These are phyloP conservation scores for Leptestheria dahalacensis DNA, from an alignment of 1,140 invertebrate species.

Conservation along the genomic window DNA sequence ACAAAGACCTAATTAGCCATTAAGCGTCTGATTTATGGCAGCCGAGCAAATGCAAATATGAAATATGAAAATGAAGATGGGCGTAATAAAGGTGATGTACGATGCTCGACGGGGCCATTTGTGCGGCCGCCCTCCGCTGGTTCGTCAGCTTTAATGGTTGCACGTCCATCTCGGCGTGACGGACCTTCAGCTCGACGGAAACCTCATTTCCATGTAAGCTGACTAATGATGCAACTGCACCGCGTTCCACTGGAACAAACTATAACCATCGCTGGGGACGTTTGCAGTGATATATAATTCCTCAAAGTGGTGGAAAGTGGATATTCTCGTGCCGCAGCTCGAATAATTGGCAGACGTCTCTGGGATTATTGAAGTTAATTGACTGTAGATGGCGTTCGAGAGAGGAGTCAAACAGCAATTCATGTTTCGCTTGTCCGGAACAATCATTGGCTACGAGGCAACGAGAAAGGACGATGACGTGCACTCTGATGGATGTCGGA, in stretches of 20 bases:
- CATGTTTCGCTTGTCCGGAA: not conserved
- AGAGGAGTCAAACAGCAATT: not conserved
- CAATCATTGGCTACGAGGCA: not conserved
- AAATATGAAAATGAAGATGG: constrained; percentile 66
- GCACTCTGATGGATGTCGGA: not conserved
- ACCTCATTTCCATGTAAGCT: not conserved
- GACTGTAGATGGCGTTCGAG: no score
- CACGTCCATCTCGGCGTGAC: constrained; percentile 42
- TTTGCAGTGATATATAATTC: no score
- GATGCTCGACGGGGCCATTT: constrained; percentile 54
- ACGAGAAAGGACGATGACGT: not conserved
- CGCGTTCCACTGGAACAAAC: no score
- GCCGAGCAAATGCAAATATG: constrained; percentile 47
- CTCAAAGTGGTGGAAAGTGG: no score
- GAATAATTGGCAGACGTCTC: no score
- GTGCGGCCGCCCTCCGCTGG: constrained; percentile 42
- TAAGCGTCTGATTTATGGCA: constrained; percentile 47
- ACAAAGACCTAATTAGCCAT: constrained; percentile 51
- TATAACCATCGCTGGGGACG: no score
- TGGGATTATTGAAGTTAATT: no score
- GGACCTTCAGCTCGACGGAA: not conserved
- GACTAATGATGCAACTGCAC: no score
- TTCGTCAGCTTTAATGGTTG: constrained; percentile 41
- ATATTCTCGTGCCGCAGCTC: no score
- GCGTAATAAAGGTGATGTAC: constrained; percentile 63